These are phyloP conservation scores for Candoia aspera DNA, from an alignment of 2,113 vertebrate genomes.

Conservation along the genomic window DNA sequence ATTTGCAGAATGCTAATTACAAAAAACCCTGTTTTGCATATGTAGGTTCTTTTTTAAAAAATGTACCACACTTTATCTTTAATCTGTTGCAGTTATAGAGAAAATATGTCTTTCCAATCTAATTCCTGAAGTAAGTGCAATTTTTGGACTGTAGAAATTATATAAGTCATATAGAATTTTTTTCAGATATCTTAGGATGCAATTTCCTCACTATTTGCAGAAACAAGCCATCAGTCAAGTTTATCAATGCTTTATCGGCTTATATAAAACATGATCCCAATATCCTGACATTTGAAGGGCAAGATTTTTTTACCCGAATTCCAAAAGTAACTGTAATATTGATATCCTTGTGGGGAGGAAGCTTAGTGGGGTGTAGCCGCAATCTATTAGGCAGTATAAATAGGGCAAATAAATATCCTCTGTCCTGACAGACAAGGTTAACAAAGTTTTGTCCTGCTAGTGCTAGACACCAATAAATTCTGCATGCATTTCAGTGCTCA, in stretches of 20 bases:
- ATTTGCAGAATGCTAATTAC: not conserved
- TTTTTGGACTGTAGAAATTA: conserved; percentile 69
- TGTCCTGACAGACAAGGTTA: rapidly evolving
- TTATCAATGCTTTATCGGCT: conserved; percentile 74
- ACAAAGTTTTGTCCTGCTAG: not conserved
- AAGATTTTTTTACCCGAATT: conserved; percentile 52
- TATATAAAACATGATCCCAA: conserved; percentile 51
- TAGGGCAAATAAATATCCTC: not conserved
- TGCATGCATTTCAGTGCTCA: not conserved
- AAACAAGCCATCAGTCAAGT: conserved; percentile 68
- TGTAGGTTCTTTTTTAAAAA: conserved; percentile 51
- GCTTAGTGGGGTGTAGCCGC: conserved; percentile 38
- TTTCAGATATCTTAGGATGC: conserved; percentile 66
- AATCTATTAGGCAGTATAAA: not conserved
- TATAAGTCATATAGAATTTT: conserved; percentile 60
- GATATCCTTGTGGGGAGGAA: conserved; percentile 44
- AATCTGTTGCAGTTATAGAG: conserved; percentile 67
- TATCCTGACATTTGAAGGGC: conserved; percentile 62
- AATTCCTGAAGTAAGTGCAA: conserved; percentile 60
- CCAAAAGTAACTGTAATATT: conserved; percentile 35
- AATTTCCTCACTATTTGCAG: conserved; percentile 73
- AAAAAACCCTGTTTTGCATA: conserved; percentile 49
- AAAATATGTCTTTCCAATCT: conserved; percentile 68
- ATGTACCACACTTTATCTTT: conserved; percentile 59
- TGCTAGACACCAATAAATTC: not conserved